Evolutionary conservation across 1,140 invertebrate species (phyloP).

Genomic region (Panagrolaimus sp.): DNA sequence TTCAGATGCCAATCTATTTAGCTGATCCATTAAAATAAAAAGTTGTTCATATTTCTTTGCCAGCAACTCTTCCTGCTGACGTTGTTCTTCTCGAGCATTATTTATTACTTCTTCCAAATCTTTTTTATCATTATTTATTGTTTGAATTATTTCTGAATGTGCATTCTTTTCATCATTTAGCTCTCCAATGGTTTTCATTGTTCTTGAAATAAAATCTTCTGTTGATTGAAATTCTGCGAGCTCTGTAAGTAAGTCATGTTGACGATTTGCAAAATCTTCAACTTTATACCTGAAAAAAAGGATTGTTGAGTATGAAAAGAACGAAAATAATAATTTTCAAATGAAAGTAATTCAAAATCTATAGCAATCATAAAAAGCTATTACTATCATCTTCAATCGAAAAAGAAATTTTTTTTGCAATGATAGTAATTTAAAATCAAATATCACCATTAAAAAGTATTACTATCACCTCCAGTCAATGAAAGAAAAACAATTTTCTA

Average conservation of each 20-base stretch:
- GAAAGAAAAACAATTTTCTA: too few species aligned
- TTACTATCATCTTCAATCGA: too few species aligned
- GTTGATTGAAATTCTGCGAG: constrained; percentile 10
- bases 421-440: too few species aligned
- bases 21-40: background rate
- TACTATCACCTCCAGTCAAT: too few species aligned
- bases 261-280: background rate
- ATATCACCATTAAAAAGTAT: too few species aligned
- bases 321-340: too few species aligned
- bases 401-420: too few species aligned
- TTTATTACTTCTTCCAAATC: constrained; percentile 5
- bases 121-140: constrained; percentile 27
- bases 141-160: constrained; percentile 32
- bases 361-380: too few species aligned
- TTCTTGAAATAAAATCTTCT: constrained; percentile 13
- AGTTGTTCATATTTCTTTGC: background rate
- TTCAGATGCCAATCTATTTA: background rate
- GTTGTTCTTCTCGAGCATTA: background rate
- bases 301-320: too few species aligned
- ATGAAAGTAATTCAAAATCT: too few species aligned
- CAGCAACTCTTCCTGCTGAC: background rate
- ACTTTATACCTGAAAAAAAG: too few species aligned
- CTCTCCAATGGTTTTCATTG: constrained; percentile 24
- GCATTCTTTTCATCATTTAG: constrained; percentile 29
- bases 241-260: constrained; percentile 4